Conservation (phyloP, 2,888 invertebrate species). For the Orchesellides sinensis region DNA sequence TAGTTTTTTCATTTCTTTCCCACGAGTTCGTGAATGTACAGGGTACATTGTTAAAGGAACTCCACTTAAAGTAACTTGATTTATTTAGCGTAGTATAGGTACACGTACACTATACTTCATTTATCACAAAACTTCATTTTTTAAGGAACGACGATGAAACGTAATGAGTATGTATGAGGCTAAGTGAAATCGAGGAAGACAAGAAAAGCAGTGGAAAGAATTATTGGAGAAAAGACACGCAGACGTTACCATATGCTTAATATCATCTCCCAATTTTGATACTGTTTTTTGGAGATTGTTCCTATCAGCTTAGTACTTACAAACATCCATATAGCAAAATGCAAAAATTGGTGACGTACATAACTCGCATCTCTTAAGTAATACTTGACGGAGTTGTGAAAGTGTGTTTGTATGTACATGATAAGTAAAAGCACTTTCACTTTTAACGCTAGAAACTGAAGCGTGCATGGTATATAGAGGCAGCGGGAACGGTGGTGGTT, state of each 20-base stretch:
- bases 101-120: not conserved
- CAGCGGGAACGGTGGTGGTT: not conserved
- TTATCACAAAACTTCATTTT: constrained; percentile 21
- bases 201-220: constrained; percentile 1
- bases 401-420: not conserved
- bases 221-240: not conserved
- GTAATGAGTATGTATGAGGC: constrained; percentile 2
- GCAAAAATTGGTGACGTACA: constrained; percentile 35
- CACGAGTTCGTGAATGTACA: too few species aligned
- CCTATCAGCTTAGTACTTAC: too few species aligned
- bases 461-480: not conserved
- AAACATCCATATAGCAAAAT: not conserved
- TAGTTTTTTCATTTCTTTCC: not conserved
- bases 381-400: not conserved
- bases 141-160: not conserved
- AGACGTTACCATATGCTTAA: not conserved
- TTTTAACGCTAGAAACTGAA: constrained; percentile 2
- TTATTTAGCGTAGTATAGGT: not conserved
- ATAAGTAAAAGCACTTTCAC: not conserved
- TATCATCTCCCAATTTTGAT: not conserved
- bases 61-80: too few species aligned
- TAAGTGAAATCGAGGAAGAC: constrained; percentile 10
- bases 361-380: not conserved
- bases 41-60: too few species aligned
- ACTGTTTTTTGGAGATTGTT: too few species aligned